A percentile compares a stretch with the other conserved stretches of the same genome.
phyloP scores from a whole-genome alignment of 23 tunicate species.

The Trididemnum nubilum region DNA sequence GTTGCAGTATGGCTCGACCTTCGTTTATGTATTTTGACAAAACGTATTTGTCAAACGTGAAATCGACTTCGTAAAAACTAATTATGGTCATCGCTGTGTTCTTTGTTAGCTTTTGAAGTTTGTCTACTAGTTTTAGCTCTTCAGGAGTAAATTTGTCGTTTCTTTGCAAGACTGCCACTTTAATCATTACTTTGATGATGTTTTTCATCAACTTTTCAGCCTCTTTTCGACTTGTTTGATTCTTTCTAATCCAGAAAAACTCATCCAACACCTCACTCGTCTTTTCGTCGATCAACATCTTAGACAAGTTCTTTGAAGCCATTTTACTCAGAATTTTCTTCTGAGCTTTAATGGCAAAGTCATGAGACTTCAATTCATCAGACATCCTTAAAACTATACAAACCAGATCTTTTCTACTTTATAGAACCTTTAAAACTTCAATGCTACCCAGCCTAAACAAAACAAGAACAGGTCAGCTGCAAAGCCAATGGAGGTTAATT shows the following conservation, averaged over 20 bases:
- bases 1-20: conserved; percentile 65
- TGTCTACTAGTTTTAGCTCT: conserved; percentile 53
- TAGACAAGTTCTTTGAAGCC: conserved; percentile 85
- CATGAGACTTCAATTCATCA: conserved; percentile 77
- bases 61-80: conserved; percentile 88
- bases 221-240: conserved; percentile 56
- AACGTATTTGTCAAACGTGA: conserved; percentile 78
- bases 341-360: conserved; percentile 84
- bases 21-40: conserved; percentile 78
- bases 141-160: conserved; percentile 71
- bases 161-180: conserved; percentile 69
- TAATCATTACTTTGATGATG: conserved; percentile 82
- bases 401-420: too few relatives aligned
- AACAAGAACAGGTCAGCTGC: too few relatives aligned
- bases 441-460: too few relatives aligned
- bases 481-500: too few relatives aligned
- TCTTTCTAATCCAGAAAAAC: conserved; percentile 51
- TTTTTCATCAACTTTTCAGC: conserved; percentile 71
- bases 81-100: conserved; percentile 76
- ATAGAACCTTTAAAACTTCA: too few relatives aligned
- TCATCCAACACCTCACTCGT: conserved; percentile 87
- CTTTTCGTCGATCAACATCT: conserved; percentile 84
- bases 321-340: conserved; percentile 94
- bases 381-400: conserved; percentile 30
- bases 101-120: conserved; percentile 61